phyloP scores from a whole-genome alignment of 2,113 vertebrate species.

The Elephas maximus region DNA sequence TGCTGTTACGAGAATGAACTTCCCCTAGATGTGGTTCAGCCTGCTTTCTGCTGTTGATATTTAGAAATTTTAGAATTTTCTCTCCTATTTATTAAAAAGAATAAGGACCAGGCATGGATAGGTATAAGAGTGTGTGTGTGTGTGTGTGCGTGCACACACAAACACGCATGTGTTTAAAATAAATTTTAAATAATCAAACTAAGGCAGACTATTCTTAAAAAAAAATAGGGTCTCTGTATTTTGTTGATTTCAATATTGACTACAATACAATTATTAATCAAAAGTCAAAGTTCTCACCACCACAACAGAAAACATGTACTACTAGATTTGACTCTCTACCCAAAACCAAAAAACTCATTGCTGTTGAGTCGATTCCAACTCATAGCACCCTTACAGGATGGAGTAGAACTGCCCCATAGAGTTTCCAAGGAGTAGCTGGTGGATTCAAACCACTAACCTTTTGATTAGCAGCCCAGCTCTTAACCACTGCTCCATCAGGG shows the following conservation, averaged over 20 bases:
- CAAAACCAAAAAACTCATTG: too few species aligned
- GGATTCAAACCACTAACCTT: too few species aligned
- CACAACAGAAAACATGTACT: background rate
- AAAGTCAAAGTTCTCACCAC: background rate
- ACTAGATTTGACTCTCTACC: background rate
- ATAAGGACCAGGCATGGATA: background rate
- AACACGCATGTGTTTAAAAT: constrained; percentile 30
- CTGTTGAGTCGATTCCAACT: too few species aligned
- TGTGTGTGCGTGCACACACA: background rate
- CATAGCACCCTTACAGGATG: too few species aligned
- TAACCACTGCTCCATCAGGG: too few species aligned
- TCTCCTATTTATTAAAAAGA: background rate
- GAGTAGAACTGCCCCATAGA: too few species aligned
- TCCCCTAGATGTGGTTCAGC: background rate
- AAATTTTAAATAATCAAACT: background rate
- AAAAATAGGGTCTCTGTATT: background rate
- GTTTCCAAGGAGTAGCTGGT: too few species aligned
- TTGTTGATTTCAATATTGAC: background rate
- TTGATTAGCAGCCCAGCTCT: too few species aligned
- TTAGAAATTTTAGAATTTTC: background rate
- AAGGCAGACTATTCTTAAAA: background rate
- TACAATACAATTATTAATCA: background rate
- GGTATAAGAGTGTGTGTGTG: background rate
- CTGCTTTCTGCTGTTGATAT: background rate
- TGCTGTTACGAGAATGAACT: background rate